phyloP scores from a whole-genome alignment of 2,888 invertebrate species.

The Odontomyia ornata region DNA sequence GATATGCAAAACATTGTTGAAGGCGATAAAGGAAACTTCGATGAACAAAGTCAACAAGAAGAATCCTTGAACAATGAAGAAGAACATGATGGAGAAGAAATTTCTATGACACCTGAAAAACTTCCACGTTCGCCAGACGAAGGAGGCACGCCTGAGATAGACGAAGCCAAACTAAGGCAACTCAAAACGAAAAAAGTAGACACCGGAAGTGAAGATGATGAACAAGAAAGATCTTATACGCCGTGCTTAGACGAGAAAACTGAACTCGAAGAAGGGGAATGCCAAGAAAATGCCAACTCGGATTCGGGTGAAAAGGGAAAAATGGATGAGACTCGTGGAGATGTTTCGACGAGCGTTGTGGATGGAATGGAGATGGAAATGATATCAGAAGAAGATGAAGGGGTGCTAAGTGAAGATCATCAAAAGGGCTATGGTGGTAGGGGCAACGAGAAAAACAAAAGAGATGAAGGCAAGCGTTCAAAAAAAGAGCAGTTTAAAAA shows the following conservation, averaged over 20 bases:
- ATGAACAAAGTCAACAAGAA: conserved; percentile 8
- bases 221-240: conserved; percentile 76
- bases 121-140: conserved; percentile 47
- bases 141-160: conserved; percentile 34
- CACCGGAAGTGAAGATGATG: conserved; percentile 53
- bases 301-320: conserved; percentile 43
- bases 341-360: conserved; percentile 61
- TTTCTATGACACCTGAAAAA: conserved; percentile 38
- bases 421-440: conserved; percentile 60
- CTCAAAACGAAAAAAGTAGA: conserved; percentile 4
- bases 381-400: conserved; percentile 76
- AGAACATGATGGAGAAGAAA: neutral
- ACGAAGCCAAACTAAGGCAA: conserved; percentile 45
- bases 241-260: conserved; percentile 76
- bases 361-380: conserved; percentile 77
- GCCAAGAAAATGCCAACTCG: conserved; percentile 10
- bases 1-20: neutral
- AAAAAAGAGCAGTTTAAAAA: conserved; percentile 79
- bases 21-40: conserved; percentile 18
- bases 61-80: neutral
- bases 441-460: conserved; percentile 58
- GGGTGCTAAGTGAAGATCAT: conserved; percentile 70
- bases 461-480: conserved; percentile 57
- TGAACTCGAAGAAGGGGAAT: conserved; percentile 50
- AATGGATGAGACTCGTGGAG: conserved; percentile 44